Conservation (phyloP, 2,888 invertebrate genomes). For the Lepidonotus clava region DNA sequence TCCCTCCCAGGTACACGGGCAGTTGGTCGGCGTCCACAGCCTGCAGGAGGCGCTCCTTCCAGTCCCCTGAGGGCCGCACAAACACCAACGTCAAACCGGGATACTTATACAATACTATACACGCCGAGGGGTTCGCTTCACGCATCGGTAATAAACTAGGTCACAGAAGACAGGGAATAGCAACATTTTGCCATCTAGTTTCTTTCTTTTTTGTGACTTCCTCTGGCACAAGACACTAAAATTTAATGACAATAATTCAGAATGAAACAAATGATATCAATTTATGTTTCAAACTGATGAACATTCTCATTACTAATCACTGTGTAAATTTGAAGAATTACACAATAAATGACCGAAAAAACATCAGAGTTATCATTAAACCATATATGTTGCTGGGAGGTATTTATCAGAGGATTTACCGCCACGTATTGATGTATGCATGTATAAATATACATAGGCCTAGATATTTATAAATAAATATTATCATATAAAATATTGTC, state of each 20-base stretch:
- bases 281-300: no score
- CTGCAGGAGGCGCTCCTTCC: conserved; percentile 69
- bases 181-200: no score
- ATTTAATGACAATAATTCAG: no score
- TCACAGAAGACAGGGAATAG: no score
- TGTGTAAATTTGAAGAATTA: not conserved
- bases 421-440: not conserved
- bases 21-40: conserved; percentile 73
- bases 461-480: not conserved
- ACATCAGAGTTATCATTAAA: not conserved
- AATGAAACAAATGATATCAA: no score
- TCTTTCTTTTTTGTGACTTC: no score
- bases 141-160: no score
- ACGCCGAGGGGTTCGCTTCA: no score
- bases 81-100: no score
- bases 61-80: conserved; percentile 69
- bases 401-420: not conserved
- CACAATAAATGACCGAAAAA: not conserved
- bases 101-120: no score
- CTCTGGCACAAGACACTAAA: no score
- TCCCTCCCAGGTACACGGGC: conserved; percentile 74
- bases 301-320: not conserved
- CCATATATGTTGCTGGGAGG: not conserved
- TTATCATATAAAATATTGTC: no score
- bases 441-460: not conserved